Percentiles rank a stretch among this genome's conserved stretches.
phyloP scores from a whole-genome alignment of 2,888 invertebrate species.

The Parasteatoda lunata region DNA sequence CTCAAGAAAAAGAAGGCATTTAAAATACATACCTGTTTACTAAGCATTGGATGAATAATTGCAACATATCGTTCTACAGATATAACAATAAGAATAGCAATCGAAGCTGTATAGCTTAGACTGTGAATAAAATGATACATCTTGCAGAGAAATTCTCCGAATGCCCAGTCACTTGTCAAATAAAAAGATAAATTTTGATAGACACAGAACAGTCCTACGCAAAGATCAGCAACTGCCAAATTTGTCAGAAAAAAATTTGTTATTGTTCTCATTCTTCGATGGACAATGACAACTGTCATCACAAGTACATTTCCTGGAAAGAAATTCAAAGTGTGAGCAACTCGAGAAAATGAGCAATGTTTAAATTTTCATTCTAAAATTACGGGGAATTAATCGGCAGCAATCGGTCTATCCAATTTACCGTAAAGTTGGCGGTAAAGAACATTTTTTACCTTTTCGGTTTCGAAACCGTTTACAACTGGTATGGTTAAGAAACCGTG shows the following conservation, averaged over 20 bases:
- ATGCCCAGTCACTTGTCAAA: conserved; percentile 83
- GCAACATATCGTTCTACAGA: conserved; percentile 91
- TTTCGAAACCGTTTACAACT: no score
- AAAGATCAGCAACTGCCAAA: conserved; percentile 90
- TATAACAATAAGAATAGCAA: conserved; percentile 90
- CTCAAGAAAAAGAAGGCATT: no score
- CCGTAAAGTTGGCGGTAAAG: no score
- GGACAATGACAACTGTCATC: conserved; percentile 87
- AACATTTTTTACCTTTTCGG: no score
- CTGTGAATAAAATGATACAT: conserved; percentile 93
- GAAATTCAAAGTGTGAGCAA: neutral
- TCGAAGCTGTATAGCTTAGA: conserved; percentile 91
- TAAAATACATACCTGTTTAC: conserved; percentile 57
- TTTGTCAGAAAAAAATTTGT: conserved; percentile 95
- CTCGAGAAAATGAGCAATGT: no score
- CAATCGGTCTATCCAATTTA: no score
- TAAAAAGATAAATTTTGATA: conserved; percentile 90
- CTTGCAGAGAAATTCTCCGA: conserved; percentile 90
- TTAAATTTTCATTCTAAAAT: no score
- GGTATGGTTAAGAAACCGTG: no score
- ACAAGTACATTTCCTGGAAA: conserved; percentile 89
- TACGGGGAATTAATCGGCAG: no score
- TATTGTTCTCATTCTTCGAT: conserved; percentile 86
- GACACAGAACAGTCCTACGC: conserved; percentile 93
- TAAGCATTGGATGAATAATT: conserved; percentile 74